Conservation (phyloP, 2,888 invertebrate genomes). For the Branchipolynoe longqiensis region DNA sequence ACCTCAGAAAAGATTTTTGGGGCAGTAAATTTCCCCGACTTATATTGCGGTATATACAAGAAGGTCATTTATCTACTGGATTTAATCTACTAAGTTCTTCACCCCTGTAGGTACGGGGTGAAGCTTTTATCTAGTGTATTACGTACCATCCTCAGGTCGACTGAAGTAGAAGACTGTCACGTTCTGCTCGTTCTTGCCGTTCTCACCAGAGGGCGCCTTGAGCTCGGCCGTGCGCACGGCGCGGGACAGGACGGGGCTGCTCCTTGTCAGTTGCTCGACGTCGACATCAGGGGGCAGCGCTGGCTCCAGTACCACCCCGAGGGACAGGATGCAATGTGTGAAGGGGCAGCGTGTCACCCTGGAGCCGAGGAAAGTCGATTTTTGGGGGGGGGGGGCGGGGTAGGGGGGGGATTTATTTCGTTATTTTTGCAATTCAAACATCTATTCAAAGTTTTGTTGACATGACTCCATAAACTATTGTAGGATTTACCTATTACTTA, state of each 20-base stretch:
- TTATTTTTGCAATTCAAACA: not conserved
- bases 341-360: conserved; percentile 30
- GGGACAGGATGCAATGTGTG: conserved; percentile 48
- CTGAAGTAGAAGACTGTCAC: conserved; percentile 36
- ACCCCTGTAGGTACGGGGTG: too few species aligned
- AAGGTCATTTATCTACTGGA: too few species aligned
- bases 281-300: conserved; percentile 22
- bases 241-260: not conserved
- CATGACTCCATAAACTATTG: too few species aligned
- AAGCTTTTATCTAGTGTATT: too few species aligned
- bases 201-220: not conserved
- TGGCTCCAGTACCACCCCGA: conserved; percentile 3
- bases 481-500: too few species aligned
- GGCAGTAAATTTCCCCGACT: too few species aligned
- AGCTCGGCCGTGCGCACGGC: not conserved
- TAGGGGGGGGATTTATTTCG: not conserved
- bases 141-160: conserved; percentile 18
- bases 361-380: too few species aligned
- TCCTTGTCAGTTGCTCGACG: not conserved
- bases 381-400: not conserved
- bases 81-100: too few species aligned
- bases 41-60: too few species aligned
- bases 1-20: too few species aligned
- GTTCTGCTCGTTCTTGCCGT: conserved; percentile 12
- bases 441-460: too few species aligned